Percentiles rank a stretch among this genome's conserved stretches.
Evolutionary conservation across 2,888 invertebrate species (phyloP).

Genomic region (Lithophane socia): DNA sequence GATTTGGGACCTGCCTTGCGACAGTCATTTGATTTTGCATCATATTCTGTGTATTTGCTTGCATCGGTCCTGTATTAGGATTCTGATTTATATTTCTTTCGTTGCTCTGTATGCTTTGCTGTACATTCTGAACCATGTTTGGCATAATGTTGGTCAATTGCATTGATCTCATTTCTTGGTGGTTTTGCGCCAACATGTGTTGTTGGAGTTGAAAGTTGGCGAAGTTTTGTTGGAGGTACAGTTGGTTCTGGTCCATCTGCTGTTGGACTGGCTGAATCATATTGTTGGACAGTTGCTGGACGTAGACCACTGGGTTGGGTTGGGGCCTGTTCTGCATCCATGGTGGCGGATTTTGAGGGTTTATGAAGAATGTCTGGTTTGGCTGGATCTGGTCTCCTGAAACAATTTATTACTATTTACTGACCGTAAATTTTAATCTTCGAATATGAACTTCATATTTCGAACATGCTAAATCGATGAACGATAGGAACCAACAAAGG

Average conservation of each 20-base stretch:
- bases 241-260: conserved; percentile 80
- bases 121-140: conserved; percentile 71
- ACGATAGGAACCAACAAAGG: neutral
- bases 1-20: conserved; percentile 63
- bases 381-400: conserved; percentile 83
- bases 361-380: conserved; percentile 83
- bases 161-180: conserved; percentile 72
- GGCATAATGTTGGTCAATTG: conserved; percentile 71
- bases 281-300: conserved; percentile 83
- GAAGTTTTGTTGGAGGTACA: conserved; percentile 82
- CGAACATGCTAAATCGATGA: neutral
- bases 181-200: conserved; percentile 76
- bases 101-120: conserved; percentile 63
- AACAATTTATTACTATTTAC: conserved; percentile 61
- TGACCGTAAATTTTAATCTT: neutral
- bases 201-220: conserved; percentile 79
- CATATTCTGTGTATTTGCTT: conserved; percentile 57
- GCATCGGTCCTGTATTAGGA: conserved; percentile 61
- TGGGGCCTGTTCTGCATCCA: conserved; percentile 82
- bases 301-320: conserved; percentile 83
- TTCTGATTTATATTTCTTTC: conserved; percentile 60
- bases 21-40: conserved; percentile 61
- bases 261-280: conserved; percentile 78
- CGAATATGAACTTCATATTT: neutral
- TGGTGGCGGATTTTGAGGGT: conserved; percentile 86